Evolutionary conservation across 30 jellyfish, hydroid and myxozoan species (phyloP).

Genomic region (Pelagia noctiluca): DNA sequence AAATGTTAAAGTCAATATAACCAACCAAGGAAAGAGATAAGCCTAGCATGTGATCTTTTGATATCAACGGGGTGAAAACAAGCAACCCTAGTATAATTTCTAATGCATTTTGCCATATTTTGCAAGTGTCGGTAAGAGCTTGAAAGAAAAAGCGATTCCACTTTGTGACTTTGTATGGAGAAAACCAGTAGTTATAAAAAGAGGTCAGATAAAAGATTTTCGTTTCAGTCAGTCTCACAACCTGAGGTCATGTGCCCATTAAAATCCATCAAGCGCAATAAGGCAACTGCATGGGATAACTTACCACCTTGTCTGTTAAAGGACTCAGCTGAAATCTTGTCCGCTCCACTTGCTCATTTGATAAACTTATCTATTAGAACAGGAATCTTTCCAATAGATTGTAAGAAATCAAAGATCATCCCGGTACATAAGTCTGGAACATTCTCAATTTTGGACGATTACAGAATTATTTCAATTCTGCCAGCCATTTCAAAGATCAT

Average conservation of each 20-base stretch:
- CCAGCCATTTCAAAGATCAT: slow-evolving; percentile 58
- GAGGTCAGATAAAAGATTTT: not conserved
- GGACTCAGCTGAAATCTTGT: too few species aligned
- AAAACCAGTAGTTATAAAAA: not conserved
- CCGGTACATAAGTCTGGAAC: slow-evolving; percentile 59
- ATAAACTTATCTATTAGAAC: slow-evolving; percentile 61
- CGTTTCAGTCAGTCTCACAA: slow-evolving; percentile 16
- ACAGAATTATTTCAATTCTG: slow-evolving; percentile 33
- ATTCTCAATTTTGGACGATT: slow-evolving; percentile 42
- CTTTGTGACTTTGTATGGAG: slow-evolving; percentile 20
- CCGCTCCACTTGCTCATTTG: slow-evolving; percentile 54
- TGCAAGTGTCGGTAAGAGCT: slow-evolving; percentile 31
- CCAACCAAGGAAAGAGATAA: too few species aligned
- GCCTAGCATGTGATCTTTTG: too few species aligned
- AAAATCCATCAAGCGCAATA: slow-evolving; percentile 24
- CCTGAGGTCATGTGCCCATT: slow-evolving; percentile 16
- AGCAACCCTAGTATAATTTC: too few species aligned
- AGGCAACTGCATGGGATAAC: slow-evolving; percentile 70
- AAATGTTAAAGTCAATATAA: too few species aligned
- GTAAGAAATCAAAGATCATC: slow-evolving; percentile 69
- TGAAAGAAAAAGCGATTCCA: too few species aligned
- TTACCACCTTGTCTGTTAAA: slow-evolving; percentile 62
- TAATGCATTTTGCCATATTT: slow-evolving; percentile 38
- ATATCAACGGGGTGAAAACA: too few species aligned
- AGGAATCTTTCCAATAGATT: slow-evolving; percentile 68